These are phyloP conservation scores for Venusia cambrica DNA, from an alignment of 2,888 invertebrate genomes.

Conservation along the genomic window DNA sequence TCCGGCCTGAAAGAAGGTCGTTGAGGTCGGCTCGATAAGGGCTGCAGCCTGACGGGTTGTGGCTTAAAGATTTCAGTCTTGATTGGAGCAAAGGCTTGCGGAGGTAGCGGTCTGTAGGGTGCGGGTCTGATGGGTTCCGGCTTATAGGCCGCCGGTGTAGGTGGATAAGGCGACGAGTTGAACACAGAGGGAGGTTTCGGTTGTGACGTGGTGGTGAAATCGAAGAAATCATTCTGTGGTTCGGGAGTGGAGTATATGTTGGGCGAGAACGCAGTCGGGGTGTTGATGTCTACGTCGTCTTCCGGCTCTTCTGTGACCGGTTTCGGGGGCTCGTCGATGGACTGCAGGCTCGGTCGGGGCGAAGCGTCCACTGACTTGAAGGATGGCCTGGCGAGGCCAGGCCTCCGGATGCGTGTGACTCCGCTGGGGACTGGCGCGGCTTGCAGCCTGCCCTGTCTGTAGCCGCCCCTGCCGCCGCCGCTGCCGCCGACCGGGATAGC, in stretches of 20 bases:
- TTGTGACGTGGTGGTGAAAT: constrained; percentile 69
- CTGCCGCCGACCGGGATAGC: constrained; percentile 73
- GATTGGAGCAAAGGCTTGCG: constrained; percentile 63
- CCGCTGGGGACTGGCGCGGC: constrained; percentile 47
- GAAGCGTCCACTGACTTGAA: constrained; percentile 71
- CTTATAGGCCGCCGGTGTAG: constrained; percentile 56
- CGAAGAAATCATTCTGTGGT: constrained; percentile 70
- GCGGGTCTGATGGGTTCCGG: constrained; percentile 71
- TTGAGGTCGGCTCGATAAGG: constrained; percentile 72
- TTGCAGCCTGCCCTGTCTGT: constrained; percentile 65
- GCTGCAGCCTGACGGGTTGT: constrained; percentile 69
- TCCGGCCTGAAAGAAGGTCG: constrained; percentile 77
- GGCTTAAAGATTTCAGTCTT: constrained; percentile 63
- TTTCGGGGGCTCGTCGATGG: constrained; percentile 77
- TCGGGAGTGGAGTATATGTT: constrained; percentile 65
- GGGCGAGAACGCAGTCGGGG: constrained; percentile 73
- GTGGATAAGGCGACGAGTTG: constrained; percentile 64
- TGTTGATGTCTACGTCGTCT: constrained; percentile 80
- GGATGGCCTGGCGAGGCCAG: constrained; percentile 66
- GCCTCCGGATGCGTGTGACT: constrained; percentile 58
- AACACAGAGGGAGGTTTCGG: constrained; percentile 70
- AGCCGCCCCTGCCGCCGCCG: constrained; percentile 57
- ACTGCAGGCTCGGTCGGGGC: constrained; percentile 68
- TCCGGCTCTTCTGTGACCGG: constrained; percentile 86
- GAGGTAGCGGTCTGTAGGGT: constrained; percentile 64